phyloP scores from a whole-genome alignment of 2,888 invertebrate genomes.

The Drosophila melanosoma region DNA sequence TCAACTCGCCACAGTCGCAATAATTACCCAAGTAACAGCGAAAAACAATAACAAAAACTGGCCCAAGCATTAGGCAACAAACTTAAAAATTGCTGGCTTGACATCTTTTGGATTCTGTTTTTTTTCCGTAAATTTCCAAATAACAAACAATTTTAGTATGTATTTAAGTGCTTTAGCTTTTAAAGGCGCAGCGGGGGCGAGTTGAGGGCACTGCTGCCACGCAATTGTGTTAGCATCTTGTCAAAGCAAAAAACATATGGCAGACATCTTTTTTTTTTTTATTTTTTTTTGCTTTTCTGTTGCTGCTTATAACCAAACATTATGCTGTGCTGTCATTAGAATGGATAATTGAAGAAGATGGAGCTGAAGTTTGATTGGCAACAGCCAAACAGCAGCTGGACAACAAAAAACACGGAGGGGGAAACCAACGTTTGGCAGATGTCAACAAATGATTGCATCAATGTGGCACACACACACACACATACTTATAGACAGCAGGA shows the following conservation, averaged over 20 bases:
- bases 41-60: slow-evolving; percentile 24
- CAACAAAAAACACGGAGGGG: slow-evolving; percentile 10
- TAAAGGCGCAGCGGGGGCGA: slow-evolving; percentile 12
- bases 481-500: slow-evolving; percentile 19
- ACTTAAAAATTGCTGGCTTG: slow-evolving; percentile 42
- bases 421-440: slow-evolving; percentile 73
- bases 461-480: slow-evolving; percentile 27
- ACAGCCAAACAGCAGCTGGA: slow-evolving; percentile 30
- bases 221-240: slow-evolving; percentile 72
- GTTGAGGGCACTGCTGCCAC: slow-evolving; percentile 38
- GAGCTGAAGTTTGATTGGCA: slow-evolving; percentile 50
- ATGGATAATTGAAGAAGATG: slow-evolving; percentile 69
- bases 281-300: slow-evolving; percentile 41
- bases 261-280: slow-evolving; percentile 68
- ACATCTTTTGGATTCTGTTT: slow-evolving; percentile 55
- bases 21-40: slow-evolving; percentile 42
- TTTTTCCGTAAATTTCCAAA: neutral
- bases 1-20: slow-evolving; percentile 39
- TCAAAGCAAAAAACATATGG: slow-evolving; percentile 76
- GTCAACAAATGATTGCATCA: slow-evolving; percentile 72
- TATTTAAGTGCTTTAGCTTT: slow-evolving; percentile 58
- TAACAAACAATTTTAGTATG: slow-evolving; percentile 40
- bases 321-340: slow-evolving; percentile 74
- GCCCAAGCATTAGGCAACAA: slow-evolving; percentile 57
- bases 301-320: slow-evolving; percentile 57